phyloP scores from a whole-genome alignment of 2,888 invertebrate species.

The Temnothorax rugatulus region DNA sequence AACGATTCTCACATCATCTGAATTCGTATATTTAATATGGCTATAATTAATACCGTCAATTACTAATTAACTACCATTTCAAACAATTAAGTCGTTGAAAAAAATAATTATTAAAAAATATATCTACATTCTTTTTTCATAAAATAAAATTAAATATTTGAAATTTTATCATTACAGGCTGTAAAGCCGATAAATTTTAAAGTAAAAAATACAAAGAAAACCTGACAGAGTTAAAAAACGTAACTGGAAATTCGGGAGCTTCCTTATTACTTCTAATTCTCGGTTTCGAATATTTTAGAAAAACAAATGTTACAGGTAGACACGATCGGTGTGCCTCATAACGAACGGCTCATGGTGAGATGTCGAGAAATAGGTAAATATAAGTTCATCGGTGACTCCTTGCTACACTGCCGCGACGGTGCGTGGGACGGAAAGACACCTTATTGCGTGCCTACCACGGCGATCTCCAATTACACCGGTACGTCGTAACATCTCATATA shows the following conservation, averaged over 20 bases:
- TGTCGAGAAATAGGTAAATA: slow-evolving; percentile 94
- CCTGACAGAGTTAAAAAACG: background rate
- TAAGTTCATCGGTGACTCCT: slow-evolving; percentile 93
- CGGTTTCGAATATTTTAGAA: background rate
- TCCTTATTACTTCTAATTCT: background rate
- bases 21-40: background rate
- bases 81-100: background rate
- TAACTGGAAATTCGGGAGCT: background rate
- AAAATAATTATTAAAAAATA: background rate
- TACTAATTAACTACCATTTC: background rate
- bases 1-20: background rate
- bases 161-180: background rate
- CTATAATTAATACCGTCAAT: background rate
- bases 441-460: slow-evolving; percentile 94
- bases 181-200: background rate
- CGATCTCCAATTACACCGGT: slow-evolving; percentile 95
- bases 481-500: slow-evolving; percentile 59
- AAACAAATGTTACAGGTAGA: slow-evolving; percentile 79
- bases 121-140: background rate
- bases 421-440: slow-evolving; percentile 93
- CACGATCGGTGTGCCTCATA: slow-evolving; percentile 89
- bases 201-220: background rate
- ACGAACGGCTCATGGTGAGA: slow-evolving; percentile 91
- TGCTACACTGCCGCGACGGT: slow-evolving; percentile 93
- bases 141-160: background rate